A percentile compares a stretch with the other conserved stretches of the same genome.
Conservation (phyloP, 2,888 invertebrate genomes). For the Hybos culiciformis region DNA sequence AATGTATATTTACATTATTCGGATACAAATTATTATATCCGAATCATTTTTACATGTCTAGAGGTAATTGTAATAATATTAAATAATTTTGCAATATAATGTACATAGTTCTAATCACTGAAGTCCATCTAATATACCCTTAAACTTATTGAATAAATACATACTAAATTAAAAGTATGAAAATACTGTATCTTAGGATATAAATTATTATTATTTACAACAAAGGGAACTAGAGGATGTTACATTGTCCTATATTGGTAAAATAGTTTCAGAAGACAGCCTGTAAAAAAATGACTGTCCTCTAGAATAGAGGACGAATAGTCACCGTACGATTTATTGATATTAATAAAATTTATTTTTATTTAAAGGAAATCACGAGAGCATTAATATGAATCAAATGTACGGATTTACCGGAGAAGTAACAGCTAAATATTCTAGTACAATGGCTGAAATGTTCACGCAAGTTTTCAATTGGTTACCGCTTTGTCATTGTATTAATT, state of each 20-base stretch:
- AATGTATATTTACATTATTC: constrained; percentile 95
- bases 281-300: not conserved
- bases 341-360: constrained; percentile 16
- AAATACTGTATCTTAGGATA: no score
- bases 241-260: no score
- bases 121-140: no score
- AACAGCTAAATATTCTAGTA: constrained; percentile 81
- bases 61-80: no score
- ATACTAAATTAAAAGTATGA: no score
- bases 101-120: no score
- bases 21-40: constrained; percentile 94
- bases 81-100: no score
- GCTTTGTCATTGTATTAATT: constrained; percentile 87
- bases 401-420: constrained; percentile 99
- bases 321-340: constrained; percentile 9
- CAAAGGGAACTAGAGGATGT: no score
- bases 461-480: constrained; percentile 98
- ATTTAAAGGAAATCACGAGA: constrained; percentile 90
- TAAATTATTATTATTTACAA: no score
- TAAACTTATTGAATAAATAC: no score
- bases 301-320: no score
- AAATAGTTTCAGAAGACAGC: no score
- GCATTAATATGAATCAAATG: constrained; percentile 97
- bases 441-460: constrained; percentile 96
- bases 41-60: constrained; percentile 91